Evolutionary conservation across 2,113 vertebrate species (phyloP), one percentile per base, ranked within the genome.

Genomic region (Oncorhynchus keta): DNA sequence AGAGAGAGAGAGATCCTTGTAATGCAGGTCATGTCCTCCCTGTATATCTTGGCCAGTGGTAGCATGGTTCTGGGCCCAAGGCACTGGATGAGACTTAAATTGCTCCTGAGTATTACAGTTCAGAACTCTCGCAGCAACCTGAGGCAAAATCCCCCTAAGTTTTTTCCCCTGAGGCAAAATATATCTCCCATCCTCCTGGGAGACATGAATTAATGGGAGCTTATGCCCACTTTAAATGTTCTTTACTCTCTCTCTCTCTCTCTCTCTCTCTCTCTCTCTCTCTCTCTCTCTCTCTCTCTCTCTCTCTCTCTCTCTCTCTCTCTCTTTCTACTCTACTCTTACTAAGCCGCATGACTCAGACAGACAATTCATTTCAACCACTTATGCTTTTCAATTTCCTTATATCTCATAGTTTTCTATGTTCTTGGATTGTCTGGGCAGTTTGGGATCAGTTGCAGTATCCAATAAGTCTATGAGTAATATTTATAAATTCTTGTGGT

Each of bases 11-110:
- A 39, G 57, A 0, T 26, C 8, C 12, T 24, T 28, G 68, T 5
- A 74, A 74, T 76, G 35, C 61, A 59, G 51, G 28, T 71, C 22
- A 72, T 5, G 14, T 76, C 13, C 2, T 16, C 24, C 5, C 26
- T 64, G 65, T 55, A 49, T 55, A 32, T 62, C 73, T 62, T 51
- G 76, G 35, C 67, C 49, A 66, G 18, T 51, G 14, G 55, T 39
- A 67, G 14, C 35, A n/a, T 28, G 11, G 18, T 57, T 79, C 11
- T 57, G 67, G 20, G 51, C 51, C 64, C 66, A 69, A 22, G 8
- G 70, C 71, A 70, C 68, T 72, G 35, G 70, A 74, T 70, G 35
- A 45, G 84, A 61, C 74, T 26, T 76, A 83, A 83, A 79, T 70
- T 76, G 57, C 66, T 48, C 39, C 18, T 67, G 13, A 74, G 16